Conservation (phyloP, 2,888 invertebrate species). For the Apomyelois bistriatella region DNA sequence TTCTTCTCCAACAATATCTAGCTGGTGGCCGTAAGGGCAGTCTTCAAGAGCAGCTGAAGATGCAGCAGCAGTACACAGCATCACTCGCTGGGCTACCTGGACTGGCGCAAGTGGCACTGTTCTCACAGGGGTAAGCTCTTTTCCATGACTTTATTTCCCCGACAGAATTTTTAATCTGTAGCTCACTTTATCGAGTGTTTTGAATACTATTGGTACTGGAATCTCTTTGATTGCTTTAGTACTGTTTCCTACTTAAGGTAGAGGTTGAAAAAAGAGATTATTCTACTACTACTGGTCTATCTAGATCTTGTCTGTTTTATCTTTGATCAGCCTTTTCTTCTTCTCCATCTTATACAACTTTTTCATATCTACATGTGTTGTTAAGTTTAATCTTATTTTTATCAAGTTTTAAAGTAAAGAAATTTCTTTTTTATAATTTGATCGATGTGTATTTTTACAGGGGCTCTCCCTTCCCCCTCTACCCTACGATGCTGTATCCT, state of each 20-base stretch:
- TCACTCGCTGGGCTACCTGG: conserved; percentile 68
- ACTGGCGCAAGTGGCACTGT: conserved; percentile 67
- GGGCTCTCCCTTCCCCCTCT: conserved; percentile 70
- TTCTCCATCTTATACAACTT: too few relatives aligned
- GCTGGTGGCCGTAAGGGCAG: conserved; percentile 67
- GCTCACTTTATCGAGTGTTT: too few relatives aligned
- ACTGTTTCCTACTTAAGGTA: too few relatives aligned
- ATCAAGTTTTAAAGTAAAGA: too few relatives aligned
- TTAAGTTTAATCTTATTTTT: too few relatives aligned
- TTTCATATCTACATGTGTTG: too few relatives aligned
- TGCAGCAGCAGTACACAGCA: conserved; percentile 73
- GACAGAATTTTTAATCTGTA: too few relatives aligned
- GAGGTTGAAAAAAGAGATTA: too few relatives aligned
- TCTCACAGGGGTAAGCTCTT: conserved; percentile 70
- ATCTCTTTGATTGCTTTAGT: too few relatives aligned
- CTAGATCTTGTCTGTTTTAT: too few relatives aligned
- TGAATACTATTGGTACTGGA: background rate
- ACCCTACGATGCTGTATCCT: conserved; percentile 75
- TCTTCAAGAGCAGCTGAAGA: conserved; percentile 69
- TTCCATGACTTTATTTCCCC: background rate
- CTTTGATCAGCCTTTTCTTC: too few relatives aligned
- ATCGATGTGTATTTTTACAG: conserved; percentile 30
- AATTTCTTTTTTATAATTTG: background rate
- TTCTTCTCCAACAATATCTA: conserved; percentile 70
- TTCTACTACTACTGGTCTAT: too few relatives aligned